phyloP scores from a whole-genome alignment of 2,113 vertebrate species.

The Solea senegalensis region DNA sequence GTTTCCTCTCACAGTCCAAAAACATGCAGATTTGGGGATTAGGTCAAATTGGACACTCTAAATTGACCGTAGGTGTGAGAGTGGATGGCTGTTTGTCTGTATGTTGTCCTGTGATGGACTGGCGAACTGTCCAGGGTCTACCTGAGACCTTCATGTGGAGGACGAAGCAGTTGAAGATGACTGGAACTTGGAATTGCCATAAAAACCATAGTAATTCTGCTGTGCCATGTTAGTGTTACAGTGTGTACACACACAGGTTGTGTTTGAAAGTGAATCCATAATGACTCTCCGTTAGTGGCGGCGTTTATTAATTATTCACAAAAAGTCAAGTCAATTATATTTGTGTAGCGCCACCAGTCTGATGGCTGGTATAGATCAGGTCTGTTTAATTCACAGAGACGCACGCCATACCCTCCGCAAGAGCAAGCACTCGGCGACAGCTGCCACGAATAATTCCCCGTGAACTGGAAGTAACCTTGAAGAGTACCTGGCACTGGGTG shows the following conservation, averaged over 20 bases:
- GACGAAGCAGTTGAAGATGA: no score
- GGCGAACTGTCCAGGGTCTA: no score
- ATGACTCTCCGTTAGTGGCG: not conserved
- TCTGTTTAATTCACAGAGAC: not conserved
- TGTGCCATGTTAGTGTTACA: not conserved
- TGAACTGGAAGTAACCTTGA: constrained; percentile 6
- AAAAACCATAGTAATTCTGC: not conserved
- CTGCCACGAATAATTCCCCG: not conserved
- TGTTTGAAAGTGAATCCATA: constrained; percentile 2
- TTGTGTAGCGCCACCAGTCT: not conserved
- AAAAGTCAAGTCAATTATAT: not conserved
- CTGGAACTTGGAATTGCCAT: no score
- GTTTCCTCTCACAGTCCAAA: no score
- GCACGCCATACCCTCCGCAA: not conserved
- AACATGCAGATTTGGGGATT: no score
- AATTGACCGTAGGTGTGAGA: no score
- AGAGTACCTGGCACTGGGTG: not conserved
- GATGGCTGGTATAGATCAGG: not conserved
- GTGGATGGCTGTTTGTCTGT: no score
- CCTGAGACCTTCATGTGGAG: no score
- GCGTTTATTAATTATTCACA: constrained; percentile 2
- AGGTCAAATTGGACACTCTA: no score
- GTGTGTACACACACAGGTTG: constrained; percentile 1
- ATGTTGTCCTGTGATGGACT: no score
- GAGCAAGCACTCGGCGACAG: not conserved